A percentile compares a stretch with the other conserved stretches of the same genome.
These are phyloP conservation scores for Nannoperca obscura DNA, from an alignment of 2,797 vertebrate species.

Conservation along the genomic window DNA sequence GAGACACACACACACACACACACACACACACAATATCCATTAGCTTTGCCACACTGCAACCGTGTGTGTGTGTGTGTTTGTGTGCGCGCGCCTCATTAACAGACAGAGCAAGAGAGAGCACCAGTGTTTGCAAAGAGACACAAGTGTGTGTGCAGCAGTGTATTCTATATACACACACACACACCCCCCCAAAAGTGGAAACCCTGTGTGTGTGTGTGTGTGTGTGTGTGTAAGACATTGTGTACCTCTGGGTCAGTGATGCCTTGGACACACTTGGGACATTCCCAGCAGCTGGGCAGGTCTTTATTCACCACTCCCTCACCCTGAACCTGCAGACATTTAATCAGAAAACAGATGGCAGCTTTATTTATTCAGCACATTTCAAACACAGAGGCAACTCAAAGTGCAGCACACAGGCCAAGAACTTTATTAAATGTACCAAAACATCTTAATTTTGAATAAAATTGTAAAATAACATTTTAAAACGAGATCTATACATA, in stretches of 20 bases:
- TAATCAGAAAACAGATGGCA: not conserved
- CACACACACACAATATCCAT: conserved; percentile 62
- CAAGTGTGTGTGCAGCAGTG: not conserved
- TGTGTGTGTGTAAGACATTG: not conserved
- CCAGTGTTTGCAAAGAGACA: conserved; percentile 6
- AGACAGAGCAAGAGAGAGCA: conserved; percentile 5
- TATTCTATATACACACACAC: not conserved
- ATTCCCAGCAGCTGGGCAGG: conserved; percentile 98
- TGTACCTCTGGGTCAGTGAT: conserved; percentile 91
- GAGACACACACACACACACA: conserved; percentile 43
- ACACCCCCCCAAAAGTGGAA: too few species aligned
- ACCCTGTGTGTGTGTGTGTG: not conserved
- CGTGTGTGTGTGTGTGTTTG: conserved; percentile 31
- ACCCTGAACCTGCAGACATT: conserved; percentile 87
- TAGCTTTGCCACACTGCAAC: conserved; percentile 52
- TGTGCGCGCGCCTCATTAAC: not conserved
- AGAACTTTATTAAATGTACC: too few species aligned
- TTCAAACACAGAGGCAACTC: too few species aligned
- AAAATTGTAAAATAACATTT: too few species aligned
- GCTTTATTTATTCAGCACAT: too few species aligned
- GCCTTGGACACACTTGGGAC: conserved; percentile 94
- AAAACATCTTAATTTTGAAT: too few species aligned
- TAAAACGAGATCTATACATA: too few species aligned
- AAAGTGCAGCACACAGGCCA: too few species aligned
- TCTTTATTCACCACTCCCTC: conserved; percentile 96